Percentiles rank a stretch among this genome's conserved stretches.
These are phyloP conservation scores for Caenorhabditis briggsae DNA, from an alignment of 1,140 invertebrate genomes.

Conservation along the genomic window DNA sequence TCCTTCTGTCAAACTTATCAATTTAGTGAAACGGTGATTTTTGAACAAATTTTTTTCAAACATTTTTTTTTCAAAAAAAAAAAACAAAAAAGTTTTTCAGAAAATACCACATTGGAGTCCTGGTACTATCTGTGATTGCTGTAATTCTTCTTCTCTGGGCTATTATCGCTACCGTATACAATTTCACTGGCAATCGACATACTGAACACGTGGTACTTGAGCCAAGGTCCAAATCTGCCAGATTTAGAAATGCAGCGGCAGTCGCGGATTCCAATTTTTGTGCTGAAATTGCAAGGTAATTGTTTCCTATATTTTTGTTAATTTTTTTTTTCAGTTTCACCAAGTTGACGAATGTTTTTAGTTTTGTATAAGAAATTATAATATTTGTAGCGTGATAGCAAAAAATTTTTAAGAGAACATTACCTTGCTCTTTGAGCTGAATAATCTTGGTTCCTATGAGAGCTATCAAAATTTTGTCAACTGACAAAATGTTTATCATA, in stretches of 20 bases:
- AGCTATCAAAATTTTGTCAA: no score
- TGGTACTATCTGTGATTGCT: neutral
- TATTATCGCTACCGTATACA: constrained; percentile 8
- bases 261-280: constrained; percentile 14
- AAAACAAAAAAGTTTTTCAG: neutral
- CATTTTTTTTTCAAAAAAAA: neutral
- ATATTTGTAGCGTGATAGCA: no score
- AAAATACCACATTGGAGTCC: constrained; percentile 34
- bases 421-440: no score
- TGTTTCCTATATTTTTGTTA: no score
- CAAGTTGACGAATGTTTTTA: no score
- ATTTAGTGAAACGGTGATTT: no score
- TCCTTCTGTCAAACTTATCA: no score
- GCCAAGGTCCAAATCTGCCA: constrained; percentile 29
- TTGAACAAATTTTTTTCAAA: neutral
- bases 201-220: neutral
- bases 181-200: neutral
- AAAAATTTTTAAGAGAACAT: no score
- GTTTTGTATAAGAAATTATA: no score
- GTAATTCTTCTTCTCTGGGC: constrained; percentile 30
- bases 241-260: constrained; percentile 21
- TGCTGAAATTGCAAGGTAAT: constrained; percentile 28
- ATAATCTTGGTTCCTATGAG: no score
- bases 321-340: no score
- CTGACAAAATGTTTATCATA: no score